Base-by-base conservation (phyloP, 2,113 vertebrate species). In the Ramphastos sulfuratus region DNA sequence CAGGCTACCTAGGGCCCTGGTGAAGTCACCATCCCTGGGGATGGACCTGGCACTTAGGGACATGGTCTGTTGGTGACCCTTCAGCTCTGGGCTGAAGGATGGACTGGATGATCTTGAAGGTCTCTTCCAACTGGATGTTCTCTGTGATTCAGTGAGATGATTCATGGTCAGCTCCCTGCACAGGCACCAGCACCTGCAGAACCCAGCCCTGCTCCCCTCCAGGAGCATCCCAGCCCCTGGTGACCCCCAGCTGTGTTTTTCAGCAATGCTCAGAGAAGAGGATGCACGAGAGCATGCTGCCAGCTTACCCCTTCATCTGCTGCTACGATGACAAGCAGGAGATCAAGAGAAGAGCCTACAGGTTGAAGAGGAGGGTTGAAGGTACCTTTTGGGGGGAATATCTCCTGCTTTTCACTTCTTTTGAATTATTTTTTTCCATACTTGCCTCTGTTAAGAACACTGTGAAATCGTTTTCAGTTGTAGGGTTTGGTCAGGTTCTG, bases 181-280 rank as follows among this genome's bases (percentile, higher is more conserved):
- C 31, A 21, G 24, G 44, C 5, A 55, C 7, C 59, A 52, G 42
- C 24, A 63, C n/a, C 35, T 66, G 15, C 28, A 56, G 56, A 78
- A 52, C 54, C 54, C 12, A 2, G 7, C 50, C 59, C 8, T 0
- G 67, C 65, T 81, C 12, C 7, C 20, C 81, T 50, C 12, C 50
- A 31, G 39, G 69, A 35, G 10, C 63, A 71, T 18, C 5, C 1
- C 23, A 50, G 3, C 70, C 44, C 39, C 24, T 6, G 12, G 12
- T 96, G 82, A 96, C 89, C 35, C 39, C 82, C 46, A 59, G 67
- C 74, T 94, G 52, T 96, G 93, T 97, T 95, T 97, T 98, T 35
- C 95, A 98, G 98, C 98, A 98, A 84, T 98, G 98, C 85, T 82
- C 92, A 17, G 97, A 97, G 64, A 97, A 74, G 81, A 77, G 97